Evolutionary conservation across 2,113 vertebrate genomes (phyloP), one percentile per base, ranked within the genome.

Genomic region (Menura novaehollandiae): DNA sequence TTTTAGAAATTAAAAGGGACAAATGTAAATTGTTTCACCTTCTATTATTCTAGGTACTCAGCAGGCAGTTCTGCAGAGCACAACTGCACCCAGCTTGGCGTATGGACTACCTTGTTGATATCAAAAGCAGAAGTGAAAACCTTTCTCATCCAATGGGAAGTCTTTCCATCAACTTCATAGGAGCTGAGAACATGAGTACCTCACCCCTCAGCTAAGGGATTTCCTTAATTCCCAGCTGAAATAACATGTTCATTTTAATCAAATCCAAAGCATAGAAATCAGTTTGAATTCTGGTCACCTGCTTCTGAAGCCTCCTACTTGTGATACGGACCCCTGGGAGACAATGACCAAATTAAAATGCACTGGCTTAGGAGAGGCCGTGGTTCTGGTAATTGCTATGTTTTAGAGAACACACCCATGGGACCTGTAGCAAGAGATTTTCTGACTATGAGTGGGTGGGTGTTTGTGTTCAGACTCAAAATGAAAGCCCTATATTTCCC

Each of bases 401-500:
- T 19, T 92, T 58, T 77, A 51, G 39, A 75, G 64, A 91, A 28
- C 60, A 75, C 10, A 16, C 53, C 52, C 71, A 15, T 72, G 91
- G 83, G 93, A 87, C 83, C 76, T n/a, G 37, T 10, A 87, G 60
- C 59, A 81, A 56, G 59, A n/a, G 77, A 63, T 74, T 51, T 27
- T 80, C 76, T 15, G 4, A 7, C 83, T 88, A 35, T 49, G 51
- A 88, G 83, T 84, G 33, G 72, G 88, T 83, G 55, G 10, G 7
- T 93, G 69, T 91, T 88, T 95, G 67, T 90, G 59, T 86, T 94
- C 83, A 94, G 82, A 83, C 33, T 83, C 51, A 89, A 82, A 92
- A 85, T 81, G 64, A 95, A 95, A 95, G 44, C 6, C 23, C 21
- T 75, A 0, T 43, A 63, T 91, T 92, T 92, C 46, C 35, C 30